These are phyloP conservation scores for Pseudonaja textilis DNA, from an alignment of 2,113 vertebrate genomes.

Conservation along the genomic window DNA sequence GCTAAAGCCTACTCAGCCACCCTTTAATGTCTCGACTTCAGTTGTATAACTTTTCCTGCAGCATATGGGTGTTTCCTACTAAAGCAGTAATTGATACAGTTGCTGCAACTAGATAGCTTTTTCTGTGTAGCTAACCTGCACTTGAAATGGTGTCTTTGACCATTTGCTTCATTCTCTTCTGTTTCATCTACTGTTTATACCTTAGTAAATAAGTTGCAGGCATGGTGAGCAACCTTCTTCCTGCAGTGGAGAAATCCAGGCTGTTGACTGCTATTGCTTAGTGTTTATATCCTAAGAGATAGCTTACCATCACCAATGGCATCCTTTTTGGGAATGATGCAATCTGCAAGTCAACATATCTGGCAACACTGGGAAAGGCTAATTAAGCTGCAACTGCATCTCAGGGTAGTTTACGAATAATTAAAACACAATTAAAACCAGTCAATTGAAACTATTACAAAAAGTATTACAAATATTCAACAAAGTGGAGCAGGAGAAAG, in stretches of 20 bases:
- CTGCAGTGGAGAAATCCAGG: background rate
- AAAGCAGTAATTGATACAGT: background rate
- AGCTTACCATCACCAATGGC: background rate
- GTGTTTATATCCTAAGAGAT: background rate
- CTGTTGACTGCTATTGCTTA: background rate
- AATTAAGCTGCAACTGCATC: background rate
- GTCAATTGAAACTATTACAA: background rate
- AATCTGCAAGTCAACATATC: background rate
- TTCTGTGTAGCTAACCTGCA: background rate
- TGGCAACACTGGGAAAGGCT: background rate
- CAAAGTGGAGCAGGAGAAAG: background rate
- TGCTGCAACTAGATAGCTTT: background rate
- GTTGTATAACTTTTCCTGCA: background rate
- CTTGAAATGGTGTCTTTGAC: background rate
- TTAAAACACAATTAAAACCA: background rate
- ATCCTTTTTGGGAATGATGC: background rate
- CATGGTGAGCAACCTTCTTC: background rate
- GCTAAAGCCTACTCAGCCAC: background rate
- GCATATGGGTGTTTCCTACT: background rate
- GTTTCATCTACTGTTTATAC: background rate
- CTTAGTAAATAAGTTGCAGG: background rate
- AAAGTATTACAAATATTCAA: background rate
- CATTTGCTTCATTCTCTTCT: background rate
- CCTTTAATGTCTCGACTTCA: background rate
- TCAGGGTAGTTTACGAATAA: background rate